Base-by-base conservation (phyloP, 2,797 vertebrate genomes). In the Sebastes vulpes region DNA sequence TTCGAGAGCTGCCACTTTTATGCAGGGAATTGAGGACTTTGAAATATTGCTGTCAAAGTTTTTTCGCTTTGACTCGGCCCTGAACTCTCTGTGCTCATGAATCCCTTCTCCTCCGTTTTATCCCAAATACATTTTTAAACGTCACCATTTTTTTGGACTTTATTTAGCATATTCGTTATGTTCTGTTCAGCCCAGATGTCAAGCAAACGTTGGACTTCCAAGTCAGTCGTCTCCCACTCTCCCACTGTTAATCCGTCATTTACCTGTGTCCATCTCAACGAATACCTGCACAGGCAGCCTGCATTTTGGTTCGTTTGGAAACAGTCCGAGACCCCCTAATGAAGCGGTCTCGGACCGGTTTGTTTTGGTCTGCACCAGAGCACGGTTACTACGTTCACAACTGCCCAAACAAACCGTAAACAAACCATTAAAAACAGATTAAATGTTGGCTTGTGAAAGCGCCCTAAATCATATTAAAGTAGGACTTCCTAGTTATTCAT, bases 71-170 rank as follows among this genome's bases (percentile, higher is more conserved):
- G 42, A 48, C 7, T 48, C 1, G 42, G 16, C 42, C 1, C 14
- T 46, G 38, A 46, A 35, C 32, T 46, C 38, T 46, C 16, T 18
- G 3, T 48, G 42, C 42, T 18, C 38, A 42, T 16, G 14, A 16
- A 42, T 42, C 16, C 42, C 42, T 46, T 46, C 42, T 18, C 42
- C 16, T 46, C 42, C 16, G 0, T 18, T n/a, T 46, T 18, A 46
- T 46, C 3, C 0, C 42, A 18, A 2, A 18, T 48, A 8, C 0
- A 0, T 48, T 48, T 48, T n/a, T n/a, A 48, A 48, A n/a, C 0
- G 6, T 48, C 42, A 48, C 16, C 0, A 7, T 48, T 48, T 48
- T 48, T 48, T 0, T 2, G 6, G 42, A 48, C 42, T 48, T 48
- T 18, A n/a, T 48, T 18, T 0, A 48, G 42, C 42, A n/a, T 48